Conservation (phyloP, 2,888 invertebrate species). For the Metallyticus violacea region DNA sequence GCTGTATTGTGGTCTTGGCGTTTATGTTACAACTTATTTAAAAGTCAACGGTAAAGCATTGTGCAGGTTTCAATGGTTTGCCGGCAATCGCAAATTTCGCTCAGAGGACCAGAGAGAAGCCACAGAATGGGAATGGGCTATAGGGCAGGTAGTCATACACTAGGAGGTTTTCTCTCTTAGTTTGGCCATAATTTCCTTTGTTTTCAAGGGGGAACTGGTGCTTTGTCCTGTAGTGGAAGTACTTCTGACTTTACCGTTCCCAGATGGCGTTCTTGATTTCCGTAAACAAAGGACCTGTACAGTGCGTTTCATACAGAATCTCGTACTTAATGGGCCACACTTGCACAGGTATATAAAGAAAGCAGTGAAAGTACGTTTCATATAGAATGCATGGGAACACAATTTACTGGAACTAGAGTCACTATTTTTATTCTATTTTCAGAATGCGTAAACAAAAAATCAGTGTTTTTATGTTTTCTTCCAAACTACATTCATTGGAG, state of each 20-base stretch:
- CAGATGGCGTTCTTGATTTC: neutral
- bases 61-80: neutral
- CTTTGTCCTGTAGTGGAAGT: neutral
- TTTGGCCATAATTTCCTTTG: neutral
- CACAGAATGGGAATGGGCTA: neutral
- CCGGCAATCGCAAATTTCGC: neutral
- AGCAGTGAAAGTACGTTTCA: no score
- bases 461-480: no score
- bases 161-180: neutral
- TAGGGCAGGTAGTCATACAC: neutral
- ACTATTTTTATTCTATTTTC: no score
- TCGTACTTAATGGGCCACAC: neutral
- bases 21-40: neutral
- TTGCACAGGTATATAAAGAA: neutral
- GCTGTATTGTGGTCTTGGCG: neutral
- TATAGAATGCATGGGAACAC: no score
- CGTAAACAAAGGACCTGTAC: neutral
- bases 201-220: neutral
- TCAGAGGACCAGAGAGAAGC: neutral
- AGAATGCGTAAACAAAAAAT: no score
- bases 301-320: neutral
- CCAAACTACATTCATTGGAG: no score
- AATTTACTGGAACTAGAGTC: no score
- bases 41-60: neutral
- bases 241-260: neutral